Evolutionary conservation across 1,140 invertebrate genomes (phyloP).

Genomic region (Caenorhabditis inopinata): DNA sequence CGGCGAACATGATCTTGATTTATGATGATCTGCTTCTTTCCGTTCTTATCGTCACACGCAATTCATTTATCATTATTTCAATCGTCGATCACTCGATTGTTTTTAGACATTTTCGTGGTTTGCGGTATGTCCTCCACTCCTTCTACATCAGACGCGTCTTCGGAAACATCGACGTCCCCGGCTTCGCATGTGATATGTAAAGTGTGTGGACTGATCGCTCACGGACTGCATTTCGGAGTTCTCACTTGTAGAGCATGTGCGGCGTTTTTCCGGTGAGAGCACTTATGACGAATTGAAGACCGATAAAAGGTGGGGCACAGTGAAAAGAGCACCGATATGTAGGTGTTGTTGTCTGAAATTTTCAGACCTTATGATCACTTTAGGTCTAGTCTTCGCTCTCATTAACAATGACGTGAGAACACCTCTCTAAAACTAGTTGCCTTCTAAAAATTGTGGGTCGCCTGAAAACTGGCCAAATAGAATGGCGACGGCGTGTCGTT

Average conservation of each 20-base stretch:
- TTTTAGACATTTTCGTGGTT: no score
- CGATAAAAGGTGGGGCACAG: background rate
- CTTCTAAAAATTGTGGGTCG: no score
- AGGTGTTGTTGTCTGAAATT: no score
- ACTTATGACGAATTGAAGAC: background rate
- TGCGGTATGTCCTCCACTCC: background rate
- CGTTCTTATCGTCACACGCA: background rate
- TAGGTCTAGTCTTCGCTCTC: no score
- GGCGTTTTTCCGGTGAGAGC: constrained; percentile 25
- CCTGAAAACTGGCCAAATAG: no score
- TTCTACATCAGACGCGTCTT: background rate
- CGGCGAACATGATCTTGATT: background rate
- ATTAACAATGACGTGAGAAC: no score
- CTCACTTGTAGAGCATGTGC: constrained; percentile 37
- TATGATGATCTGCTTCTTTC: background rate
- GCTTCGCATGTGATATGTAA: background rate
- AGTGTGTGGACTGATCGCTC: constrained; percentile 18
- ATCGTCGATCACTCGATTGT: no score
- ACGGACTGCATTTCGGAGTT: constrained; percentile 40
- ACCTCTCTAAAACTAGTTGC: no score
- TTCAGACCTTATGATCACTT: no score
- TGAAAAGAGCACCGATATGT: no score
- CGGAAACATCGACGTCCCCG: background rate
- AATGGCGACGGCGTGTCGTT: no score
- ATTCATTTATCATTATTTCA: background rate